These are phyloP conservation scores for Sebastes cheni DNA, from an alignment of 2,797 vertebrate genomes.

Conservation along the genomic window DNA sequence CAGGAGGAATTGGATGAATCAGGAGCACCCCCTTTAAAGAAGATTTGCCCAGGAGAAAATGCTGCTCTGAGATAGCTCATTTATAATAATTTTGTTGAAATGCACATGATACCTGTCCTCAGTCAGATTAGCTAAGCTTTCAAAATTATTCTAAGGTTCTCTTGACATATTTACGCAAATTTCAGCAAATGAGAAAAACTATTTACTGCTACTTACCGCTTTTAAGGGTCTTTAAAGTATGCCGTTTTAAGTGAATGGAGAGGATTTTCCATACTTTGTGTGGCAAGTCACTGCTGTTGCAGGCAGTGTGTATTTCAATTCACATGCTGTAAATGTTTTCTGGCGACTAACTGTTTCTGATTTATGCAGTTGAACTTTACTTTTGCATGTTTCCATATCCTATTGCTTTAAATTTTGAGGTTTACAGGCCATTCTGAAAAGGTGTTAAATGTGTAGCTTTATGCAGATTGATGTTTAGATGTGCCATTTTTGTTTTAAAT, in stretches of 20 bases:
- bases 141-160: conserved; percentile 33
- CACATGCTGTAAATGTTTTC: conserved; percentile 44
- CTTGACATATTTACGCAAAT: conserved; percentile 48
- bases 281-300: neutral
- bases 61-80: conserved; percentile 87
- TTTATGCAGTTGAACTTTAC: conserved; percentile 20
- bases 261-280: conserved; percentile 16
- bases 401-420: conserved; percentile 25
- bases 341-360: neutral
- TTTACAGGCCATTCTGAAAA: conserved; percentile 37
- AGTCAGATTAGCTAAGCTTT: conserved; percentile 53
- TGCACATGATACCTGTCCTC: conserved; percentile 44
- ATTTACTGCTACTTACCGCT: conserved; percentile 36
- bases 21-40: conserved; percentile 92
- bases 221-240: conserved; percentile 25
- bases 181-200: conserved; percentile 35
- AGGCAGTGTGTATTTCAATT: conserved; percentile 24
- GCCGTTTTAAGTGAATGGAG: neutral
- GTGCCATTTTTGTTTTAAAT: conserved; percentile 42
- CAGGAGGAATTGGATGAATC: conserved; percentile 89
- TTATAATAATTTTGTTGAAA: conserved; percentile 48
- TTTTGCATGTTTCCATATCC: conserved; percentile 54
- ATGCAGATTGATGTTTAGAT: conserved; percentile 49
- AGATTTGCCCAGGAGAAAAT: conserved; percentile 91
- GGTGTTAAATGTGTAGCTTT: conserved; percentile 33